Percentiles rank a stretch among this genome's conserved stretches.
Conservation (phyloP, 2,113 vertebrate species). For the Oriolus oriolus region DNA sequence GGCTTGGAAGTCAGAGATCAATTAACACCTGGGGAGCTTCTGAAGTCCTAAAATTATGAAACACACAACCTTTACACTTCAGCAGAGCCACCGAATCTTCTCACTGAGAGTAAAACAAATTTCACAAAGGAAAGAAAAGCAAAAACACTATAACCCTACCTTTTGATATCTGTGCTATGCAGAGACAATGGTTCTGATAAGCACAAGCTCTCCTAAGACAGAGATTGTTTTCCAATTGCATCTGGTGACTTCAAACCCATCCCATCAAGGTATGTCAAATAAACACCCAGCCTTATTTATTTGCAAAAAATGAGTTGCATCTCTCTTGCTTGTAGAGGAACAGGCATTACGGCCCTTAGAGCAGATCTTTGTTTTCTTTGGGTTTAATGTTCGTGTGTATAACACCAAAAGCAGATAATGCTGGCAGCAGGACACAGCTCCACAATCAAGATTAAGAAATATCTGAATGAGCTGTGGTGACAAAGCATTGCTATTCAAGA, state of each 20-base stretch:
- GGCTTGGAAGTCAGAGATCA: background rate
- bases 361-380: background rate
- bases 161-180: background rate
- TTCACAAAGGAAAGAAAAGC: background rate
- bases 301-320: background rate
- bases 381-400: background rate
- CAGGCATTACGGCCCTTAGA: fast-evolving
- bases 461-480: background rate
- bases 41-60: background rate
- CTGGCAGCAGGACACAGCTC: background rate
- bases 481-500: background rate
- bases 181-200: background rate
- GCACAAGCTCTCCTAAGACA: background rate
- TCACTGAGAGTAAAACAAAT: background rate
- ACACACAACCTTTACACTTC: background rate
- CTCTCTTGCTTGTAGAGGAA: background rate
- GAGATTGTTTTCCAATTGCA: background rate
- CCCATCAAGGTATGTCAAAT: background rate
- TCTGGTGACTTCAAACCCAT: background rate
- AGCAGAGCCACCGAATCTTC: background rate
- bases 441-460: background rate
- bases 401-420: background rate
- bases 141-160: fast-evolving
- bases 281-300: background rate
- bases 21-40: background rate